Percentiles rank a stretch among this genome's conserved stretches.
These are phyloP conservation scores for Trididemnum nubilum DNA, from an alignment of 23 tunicate genomes.

Conservation along the genomic window DNA sequence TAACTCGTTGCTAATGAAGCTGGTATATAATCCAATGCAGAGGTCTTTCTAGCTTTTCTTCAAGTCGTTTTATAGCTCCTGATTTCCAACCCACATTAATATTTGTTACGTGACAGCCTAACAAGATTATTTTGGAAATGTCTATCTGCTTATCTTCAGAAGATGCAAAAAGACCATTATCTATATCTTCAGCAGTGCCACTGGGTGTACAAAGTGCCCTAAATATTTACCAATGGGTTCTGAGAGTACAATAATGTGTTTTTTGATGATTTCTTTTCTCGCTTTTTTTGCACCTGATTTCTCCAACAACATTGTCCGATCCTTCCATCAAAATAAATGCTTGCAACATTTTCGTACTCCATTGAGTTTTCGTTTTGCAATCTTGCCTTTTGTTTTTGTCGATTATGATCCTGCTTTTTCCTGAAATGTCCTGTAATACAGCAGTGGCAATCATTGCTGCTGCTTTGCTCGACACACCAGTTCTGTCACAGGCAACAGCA, in stretches of 20 bases:
- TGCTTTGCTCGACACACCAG: conserved; percentile 1
- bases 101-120: background rate
- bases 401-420: background rate
- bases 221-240: background rate
- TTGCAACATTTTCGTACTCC: background rate
- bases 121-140: background rate
- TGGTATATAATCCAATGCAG: background rate
- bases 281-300: background rate
- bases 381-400: background rate
- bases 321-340: background rate
- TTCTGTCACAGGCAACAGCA: conserved; percentile 17
- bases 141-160: background rate
- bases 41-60: background rate
- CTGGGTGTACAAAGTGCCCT: background rate
- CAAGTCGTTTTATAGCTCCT: background rate
- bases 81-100: background rate
- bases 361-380: background rate
- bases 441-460: background rate
- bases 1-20: background rate
- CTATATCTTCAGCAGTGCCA: background rate
- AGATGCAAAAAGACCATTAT: background rate
- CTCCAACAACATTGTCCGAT: background rate
- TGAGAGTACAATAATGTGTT: background rate
- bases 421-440: background rate
- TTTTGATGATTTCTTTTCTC: background rate